Evolutionary conservation across 2,888 invertebrate species (phyloP), one percentile per base, ranked within the genome.

Genomic region (Cheilosia impressa): DNA sequence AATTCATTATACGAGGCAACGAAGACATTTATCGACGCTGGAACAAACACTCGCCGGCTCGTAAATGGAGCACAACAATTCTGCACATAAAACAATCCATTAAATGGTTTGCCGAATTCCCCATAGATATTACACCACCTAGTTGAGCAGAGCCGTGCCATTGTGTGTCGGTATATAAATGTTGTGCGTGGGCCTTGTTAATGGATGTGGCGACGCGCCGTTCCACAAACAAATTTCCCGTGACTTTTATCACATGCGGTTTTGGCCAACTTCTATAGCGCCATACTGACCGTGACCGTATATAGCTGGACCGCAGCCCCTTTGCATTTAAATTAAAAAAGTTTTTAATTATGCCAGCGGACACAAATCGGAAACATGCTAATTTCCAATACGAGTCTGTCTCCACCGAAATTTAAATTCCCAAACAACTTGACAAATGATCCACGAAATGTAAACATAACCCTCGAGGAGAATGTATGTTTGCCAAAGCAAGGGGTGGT

Each of bases 391-490:
- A 62, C 60, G 65, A 60, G 79, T 76, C 58, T 65, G 75, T 83
- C 55, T 62, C 60, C 27, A 10, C 22, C 47, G 65, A 43, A 34
- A 65, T 80, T 75, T 71, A 62, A 81, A 77, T 77, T 66, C 75
- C 63, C 80, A 76, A 76, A 72, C 75, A 76, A 71, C 81, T 85
- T 85, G 85, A 85, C 81, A 69, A 75, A 85, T 85, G 85, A 85
- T 85, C 69, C 80, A 76, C 75, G 79, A 79, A 84, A 84, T 81
- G 85, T 77, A 85, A 85, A 85, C 85, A 66, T 69, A 80, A 71
- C 81, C 81, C 80, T 81, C 76, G 76, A 81, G 76, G 68, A 81
- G 81, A 85, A 66, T 27, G 27, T 81, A 73, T 85, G 81, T 85
- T 85, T 85, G 68, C 81, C 62, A 69, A 85, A 68, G 6, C n/a